Conservation (phyloP, 1,140 invertebrate species). For the Trinorchestia longiramus region DNA sequence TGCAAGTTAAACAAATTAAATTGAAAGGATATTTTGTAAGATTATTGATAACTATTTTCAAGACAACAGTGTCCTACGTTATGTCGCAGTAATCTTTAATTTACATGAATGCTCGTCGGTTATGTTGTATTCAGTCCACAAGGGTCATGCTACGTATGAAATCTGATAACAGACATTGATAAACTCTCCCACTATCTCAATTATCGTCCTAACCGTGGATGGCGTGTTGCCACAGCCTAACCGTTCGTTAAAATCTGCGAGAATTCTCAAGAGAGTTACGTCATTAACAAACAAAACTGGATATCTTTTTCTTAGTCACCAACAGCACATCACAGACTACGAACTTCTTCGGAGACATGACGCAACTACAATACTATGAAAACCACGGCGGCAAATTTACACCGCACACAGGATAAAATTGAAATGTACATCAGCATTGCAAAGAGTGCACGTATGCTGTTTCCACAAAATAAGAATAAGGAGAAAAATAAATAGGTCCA, state of each 20-base stretch:
- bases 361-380: too few species aligned
- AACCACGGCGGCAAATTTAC: too few species aligned
- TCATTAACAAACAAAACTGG: not conserved
- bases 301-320: not conserved
- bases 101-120: not conserved
- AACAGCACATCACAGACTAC: not conserved
- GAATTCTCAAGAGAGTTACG: not conserved
- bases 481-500: too few species aligned
- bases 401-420: too few species aligned
- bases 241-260: not conserved
- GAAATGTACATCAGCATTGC: too few species aligned
- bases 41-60: not conserved
- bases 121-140: not conserved
- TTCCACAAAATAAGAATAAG: too few species aligned
- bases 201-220: not conserved
- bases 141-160: not conserved
- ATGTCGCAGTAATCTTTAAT: not conserved
- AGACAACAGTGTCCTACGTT: not conserved
- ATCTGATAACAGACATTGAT: not conserved
- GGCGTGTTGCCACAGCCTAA: not conserved
- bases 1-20: not conserved
- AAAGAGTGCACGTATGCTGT: too few species aligned
- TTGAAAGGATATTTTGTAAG: not conserved
- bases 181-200: not conserved
- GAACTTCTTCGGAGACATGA: not conserved